Evolutionary conservation across 2,797 vertebrate species (phyloP).

Genomic region (Spinus pinus): DNA sequence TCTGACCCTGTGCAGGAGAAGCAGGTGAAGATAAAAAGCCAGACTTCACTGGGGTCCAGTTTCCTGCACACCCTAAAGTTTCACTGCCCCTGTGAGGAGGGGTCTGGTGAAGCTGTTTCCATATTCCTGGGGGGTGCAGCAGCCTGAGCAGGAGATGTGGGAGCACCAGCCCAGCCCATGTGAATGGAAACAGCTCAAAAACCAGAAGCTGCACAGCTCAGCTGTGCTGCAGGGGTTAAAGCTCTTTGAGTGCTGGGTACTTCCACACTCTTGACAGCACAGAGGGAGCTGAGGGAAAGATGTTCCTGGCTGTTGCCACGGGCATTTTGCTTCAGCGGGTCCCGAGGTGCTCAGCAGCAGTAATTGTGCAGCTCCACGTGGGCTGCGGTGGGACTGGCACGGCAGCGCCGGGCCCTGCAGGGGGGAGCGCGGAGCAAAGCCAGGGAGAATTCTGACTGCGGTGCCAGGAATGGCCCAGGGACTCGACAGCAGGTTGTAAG

Average conservation of each 20-base stretch:
- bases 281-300: neutral
- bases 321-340: conserved; percentile 17
- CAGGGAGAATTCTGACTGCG: neutral
- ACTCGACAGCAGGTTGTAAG: neutral
- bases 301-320: neutral
- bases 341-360: neutral
- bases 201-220: neutral
- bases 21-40: neutral
- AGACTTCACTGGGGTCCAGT: neutral
- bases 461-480: neutral
- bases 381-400: neutral
- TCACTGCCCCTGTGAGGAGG: neutral
- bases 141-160: neutral
- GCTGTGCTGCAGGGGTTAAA: neutral
- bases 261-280: neutral
- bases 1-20: neutral
- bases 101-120: neutral
- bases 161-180: neutral
- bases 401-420: neutral
- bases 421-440: neutral
- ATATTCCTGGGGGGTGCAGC: neutral
- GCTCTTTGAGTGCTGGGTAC: neutral
- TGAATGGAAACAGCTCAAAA: neutral
- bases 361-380: neutral
- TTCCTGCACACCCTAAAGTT: neutral